These are phyloP conservation scores for Sebastes aleutianus DNA, from an alignment of 2,797 vertebrate species.

Conservation along the genomic window DNA sequence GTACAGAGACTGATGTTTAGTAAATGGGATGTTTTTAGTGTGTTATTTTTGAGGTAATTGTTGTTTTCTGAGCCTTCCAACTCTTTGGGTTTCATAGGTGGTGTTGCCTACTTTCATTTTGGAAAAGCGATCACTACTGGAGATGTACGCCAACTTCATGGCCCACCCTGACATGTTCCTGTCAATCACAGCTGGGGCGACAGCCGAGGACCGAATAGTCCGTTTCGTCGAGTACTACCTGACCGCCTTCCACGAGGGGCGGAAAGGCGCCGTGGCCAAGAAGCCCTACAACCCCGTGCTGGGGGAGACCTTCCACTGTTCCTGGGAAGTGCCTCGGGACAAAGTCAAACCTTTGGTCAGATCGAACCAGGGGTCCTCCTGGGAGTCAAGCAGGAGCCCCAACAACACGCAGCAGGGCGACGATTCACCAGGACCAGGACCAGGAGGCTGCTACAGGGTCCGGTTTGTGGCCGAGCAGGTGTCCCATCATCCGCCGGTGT, in stretches of 20 bases:
- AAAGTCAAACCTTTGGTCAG: conserved; percentile 80
- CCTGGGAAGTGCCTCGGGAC: conserved; percentile 92
- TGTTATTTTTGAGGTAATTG: background rate
- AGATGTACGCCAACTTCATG: conserved; percentile 99
- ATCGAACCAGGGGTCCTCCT: conserved; percentile 64
- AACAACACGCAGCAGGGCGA: conserved; percentile 58
- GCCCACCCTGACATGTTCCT: conserved; percentile 94
- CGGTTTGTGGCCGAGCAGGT: conserved; percentile 94
- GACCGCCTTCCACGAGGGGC: conserved; percentile 94
- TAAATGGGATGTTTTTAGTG: background rate
- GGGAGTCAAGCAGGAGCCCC: conserved; percentile 52
- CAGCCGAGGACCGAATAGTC: conserved; percentile 91
- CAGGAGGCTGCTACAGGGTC: conserved; percentile 80
- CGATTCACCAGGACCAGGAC: conserved; percentile 37
- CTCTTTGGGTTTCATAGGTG: conserved; percentile 77
- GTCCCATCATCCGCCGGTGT: conserved; percentile 93
- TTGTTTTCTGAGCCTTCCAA: background rate
- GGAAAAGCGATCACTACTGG: conserved; percentile 94
- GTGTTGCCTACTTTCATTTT: conserved; percentile 95
- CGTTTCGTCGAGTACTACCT: conserved; percentile 95
- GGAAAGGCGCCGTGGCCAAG: conserved; percentile 93
- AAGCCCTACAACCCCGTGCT: conserved; percentile 97
- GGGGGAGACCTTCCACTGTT: conserved; percentile 95
- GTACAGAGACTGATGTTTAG: background rate
- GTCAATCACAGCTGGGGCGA: conserved; percentile 87